Conservation (phyloP, 1,140 invertebrate genomes). For the Drosophila sturtevanti region DNA sequence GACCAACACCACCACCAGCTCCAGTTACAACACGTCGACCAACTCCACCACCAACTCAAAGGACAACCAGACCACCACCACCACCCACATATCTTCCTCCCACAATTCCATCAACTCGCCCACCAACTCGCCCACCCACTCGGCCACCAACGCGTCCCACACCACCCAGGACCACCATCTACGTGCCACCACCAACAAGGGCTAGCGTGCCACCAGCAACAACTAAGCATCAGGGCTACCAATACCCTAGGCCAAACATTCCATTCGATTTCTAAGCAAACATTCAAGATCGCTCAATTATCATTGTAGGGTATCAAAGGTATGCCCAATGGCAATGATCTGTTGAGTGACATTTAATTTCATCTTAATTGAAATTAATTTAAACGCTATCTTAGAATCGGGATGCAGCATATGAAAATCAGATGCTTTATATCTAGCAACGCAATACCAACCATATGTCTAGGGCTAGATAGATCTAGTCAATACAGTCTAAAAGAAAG, state of each 20-base stretch:
- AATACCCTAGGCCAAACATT: slow-evolving; percentile 83
- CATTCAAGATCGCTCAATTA: slow-evolving; percentile 29
- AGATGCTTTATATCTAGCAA: slow-evolving; percentile 64
- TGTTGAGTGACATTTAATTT: slow-evolving; percentile 42
- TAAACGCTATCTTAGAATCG: slow-evolving; percentile 29
- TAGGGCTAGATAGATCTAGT: slow-evolving; percentile 83
- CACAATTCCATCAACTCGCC: slow-evolving; percentile 32
- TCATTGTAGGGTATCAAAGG: slow-evolving; percentile 3
- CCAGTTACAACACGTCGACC: slow-evolving; percentile 45
- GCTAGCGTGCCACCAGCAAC: slow-evolving; percentile 56
- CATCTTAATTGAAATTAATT: slow-evolving; percentile 51
- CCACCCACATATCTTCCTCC: slow-evolving; percentile 29
- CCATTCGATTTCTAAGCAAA: slow-evolving; percentile 80
- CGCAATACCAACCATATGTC: slow-evolving; percentile 71
- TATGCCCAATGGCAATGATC: neutral
- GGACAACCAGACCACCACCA: slow-evolving; percentile 44
- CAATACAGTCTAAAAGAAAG: slow-evolving; percentile 64
- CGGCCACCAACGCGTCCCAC: slow-evolving; percentile 26
- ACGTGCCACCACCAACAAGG: slow-evolving; percentile 51
- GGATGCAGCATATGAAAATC: slow-evolving; percentile 41
- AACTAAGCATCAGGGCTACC: slow-evolving; percentile 81
- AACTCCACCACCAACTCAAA: slow-evolving; percentile 38
- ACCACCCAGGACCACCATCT: slow-evolving; percentile 46
- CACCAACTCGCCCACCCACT: slow-evolving; percentile 39
- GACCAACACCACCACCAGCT: slow-evolving; percentile 49